These are phyloP conservation scores for Meteorus sp. DNA, from an alignment of 1,140 invertebrate genomes.

Conservation along the genomic window DNA sequence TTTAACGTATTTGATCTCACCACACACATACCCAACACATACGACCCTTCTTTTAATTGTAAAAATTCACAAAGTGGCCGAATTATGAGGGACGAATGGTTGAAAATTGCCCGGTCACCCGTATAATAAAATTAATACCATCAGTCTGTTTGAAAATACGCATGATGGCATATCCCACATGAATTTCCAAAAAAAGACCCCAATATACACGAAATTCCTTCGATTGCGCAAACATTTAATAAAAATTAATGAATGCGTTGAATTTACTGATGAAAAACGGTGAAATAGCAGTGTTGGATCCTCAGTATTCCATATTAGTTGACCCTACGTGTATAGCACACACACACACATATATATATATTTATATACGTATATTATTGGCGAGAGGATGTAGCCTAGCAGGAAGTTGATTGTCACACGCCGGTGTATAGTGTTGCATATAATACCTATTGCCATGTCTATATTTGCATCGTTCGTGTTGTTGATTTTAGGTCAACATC, in stretches of 20 bases:
- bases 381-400: slow-evolving; percentile 49
- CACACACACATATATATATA: too few relatives aligned
- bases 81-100: slow-evolving; percentile 19
- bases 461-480: slow-evolving; percentile 19
- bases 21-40: too few relatives aligned
- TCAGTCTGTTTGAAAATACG: background rate
- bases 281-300: too few relatives aligned
- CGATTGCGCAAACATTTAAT: too few relatives aligned
- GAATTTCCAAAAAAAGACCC: too few relatives aligned
- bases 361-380: slow-evolving; percentile 31
- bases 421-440: slow-evolving; percentile 47
- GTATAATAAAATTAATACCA: slow-evolving; percentile 14
- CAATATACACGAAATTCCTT: too few relatives aligned
- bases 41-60: background rate
- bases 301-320: too few relatives aligned
- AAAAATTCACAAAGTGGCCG: slow-evolving; percentile 14
- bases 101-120: slow-evolving; percentile 7
- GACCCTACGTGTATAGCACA: too few relatives aligned
- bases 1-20: too few relatives aligned
- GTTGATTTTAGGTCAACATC: slow-evolving; percentile 8
- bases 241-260: too few relatives aligned
- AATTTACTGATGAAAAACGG: too few relatives aligned
- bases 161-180: too few relatives aligned
- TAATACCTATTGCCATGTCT: slow-evolving; percentile 30
- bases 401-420: slow-evolving; percentile 53